Evolutionary conservation across 2,113 vertebrate species (phyloP).

Genomic region (Pelodiscus sinensis): DNA sequence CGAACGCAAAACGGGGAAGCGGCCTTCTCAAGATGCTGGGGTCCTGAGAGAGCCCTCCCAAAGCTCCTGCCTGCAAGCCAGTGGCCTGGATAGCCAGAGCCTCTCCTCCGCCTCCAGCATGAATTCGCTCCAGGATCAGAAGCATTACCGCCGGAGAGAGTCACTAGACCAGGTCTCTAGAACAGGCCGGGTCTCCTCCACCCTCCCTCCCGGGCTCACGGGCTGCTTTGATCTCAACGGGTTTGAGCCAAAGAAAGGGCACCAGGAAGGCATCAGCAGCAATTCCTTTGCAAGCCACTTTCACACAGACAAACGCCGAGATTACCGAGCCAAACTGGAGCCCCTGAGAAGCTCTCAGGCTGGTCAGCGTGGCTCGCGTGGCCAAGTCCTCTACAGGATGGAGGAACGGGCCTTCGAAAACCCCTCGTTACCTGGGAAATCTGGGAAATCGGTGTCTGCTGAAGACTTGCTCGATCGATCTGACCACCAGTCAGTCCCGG

Average conservation of each 20-base stretch:
- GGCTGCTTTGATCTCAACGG: conserved; percentile 64
- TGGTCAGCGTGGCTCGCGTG: background rate
- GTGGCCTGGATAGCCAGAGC: conserved; percentile 74
- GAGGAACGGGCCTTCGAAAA: conserved; percentile 63
- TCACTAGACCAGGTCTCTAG: conserved; percentile 61
- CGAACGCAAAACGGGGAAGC: conserved; percentile 86
- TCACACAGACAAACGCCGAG: conserved; percentile 41
- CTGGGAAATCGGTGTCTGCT: conserved; percentile 87
- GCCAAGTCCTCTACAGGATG: conserved; percentile 29
- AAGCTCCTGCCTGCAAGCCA: conserved; percentile 78
- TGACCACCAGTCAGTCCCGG: conserved; percentile 62
- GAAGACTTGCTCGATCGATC: conserved; percentile 87
- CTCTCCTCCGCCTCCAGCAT: conserved; percentile 86
- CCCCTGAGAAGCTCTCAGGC: conserved; percentile 52
- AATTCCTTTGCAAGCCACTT: conserved; percentile 37
- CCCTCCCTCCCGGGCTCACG: conserved; percentile 63
- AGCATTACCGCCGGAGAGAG: conserved; percentile 51
- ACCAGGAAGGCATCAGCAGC: conserved; percentile 43
- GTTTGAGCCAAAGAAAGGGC: conserved; percentile 54
- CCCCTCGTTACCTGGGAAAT: conserved; percentile 35
- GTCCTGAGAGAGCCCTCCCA: conserved; percentile 75
- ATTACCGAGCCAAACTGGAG: conserved; percentile 58
- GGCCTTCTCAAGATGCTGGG: conserved; percentile 65
- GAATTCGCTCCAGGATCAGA: conserved; percentile 87
- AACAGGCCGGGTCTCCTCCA: conserved; percentile 53